Percentiles rank a stretch among this genome's conserved stretches.
These are phyloP conservation scores for Stenoptilia bipunctidactyla DNA, from an alignment of 2,888 invertebrate genomes.

Conservation along the genomic window DNA sequence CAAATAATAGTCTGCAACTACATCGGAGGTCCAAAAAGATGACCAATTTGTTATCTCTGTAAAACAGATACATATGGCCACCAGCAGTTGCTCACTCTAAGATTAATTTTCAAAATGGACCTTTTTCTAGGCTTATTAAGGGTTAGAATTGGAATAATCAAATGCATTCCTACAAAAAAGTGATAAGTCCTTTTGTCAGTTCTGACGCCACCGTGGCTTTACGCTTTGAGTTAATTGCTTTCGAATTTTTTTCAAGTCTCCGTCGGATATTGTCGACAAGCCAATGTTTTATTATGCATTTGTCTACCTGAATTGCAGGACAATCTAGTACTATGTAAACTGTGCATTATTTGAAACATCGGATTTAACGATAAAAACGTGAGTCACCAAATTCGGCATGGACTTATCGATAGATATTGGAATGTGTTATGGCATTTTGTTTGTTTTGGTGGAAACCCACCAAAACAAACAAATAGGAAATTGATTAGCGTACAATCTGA, in stretches of 20 bases:
- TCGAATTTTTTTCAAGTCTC: constrained; percentile 42
- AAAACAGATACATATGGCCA: constrained; percentile 60
- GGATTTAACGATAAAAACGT: constrained; percentile 15
- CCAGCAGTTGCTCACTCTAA: constrained; percentile 30
- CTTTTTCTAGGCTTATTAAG: constrained; percentile 21
- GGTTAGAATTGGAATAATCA: constrained; percentile 15
- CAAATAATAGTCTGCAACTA: constrained; percentile 26
- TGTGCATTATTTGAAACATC: not conserved
- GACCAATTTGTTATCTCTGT: constrained; percentile 57
- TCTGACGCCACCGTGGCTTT: constrained; percentile 62
- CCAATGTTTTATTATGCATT: constrained; percentile 57
- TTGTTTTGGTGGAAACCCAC: constrained; percentile 26
- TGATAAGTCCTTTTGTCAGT: constrained; percentile 63
- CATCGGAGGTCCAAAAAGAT: constrained; percentile 44
- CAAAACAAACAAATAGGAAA: too few species aligned
- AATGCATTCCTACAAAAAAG: constrained; percentile 35
- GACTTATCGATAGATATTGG: constrained; percentile 25
- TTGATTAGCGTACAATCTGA: too few species aligned
- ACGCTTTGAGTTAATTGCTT: constrained; percentile 60
- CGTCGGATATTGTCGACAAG: constrained; percentile 15
- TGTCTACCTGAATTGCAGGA: constrained; percentile 60
- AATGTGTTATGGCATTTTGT: constrained; percentile 34
- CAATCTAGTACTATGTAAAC: constrained; percentile 36
- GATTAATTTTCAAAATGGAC: constrained; percentile 16
- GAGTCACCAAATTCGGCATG: constrained; percentile 35